phyloP scores from a whole-genome alignment of 92 coral and sea anemone species.

The Anthopleura xanthogrammica region DNA sequence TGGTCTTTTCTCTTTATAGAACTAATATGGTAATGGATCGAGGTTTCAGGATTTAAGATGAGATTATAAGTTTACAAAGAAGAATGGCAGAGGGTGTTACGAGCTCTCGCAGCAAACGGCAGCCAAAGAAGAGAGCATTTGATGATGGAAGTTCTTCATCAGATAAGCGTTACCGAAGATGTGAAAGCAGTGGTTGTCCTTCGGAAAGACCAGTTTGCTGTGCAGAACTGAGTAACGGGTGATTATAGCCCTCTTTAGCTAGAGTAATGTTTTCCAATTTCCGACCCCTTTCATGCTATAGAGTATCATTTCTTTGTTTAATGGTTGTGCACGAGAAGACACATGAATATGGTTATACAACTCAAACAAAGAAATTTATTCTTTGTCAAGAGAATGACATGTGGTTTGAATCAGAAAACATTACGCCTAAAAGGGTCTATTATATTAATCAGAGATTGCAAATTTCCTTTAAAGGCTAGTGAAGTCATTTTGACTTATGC shows the following conservation, averaged over 20 bases:
- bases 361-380: too few species aligned
- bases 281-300: too few species aligned
- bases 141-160: conserved; percentile 28
- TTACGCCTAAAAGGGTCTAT: too few species aligned
- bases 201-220: conserved; percentile 82
- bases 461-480: too few species aligned
- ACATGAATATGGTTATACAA: too few species aligned
- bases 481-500: background rate
- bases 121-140: conserved; percentile 35
- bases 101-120: conserved; percentile 34
- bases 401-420: too few species aligned
- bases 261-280: background rate
- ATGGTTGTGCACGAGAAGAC: too few species aligned
- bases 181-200: conserved; percentile 92
- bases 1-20: background rate
- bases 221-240: conserved; percentile 87
- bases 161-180: conserved; percentile 55
- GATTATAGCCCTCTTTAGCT: background rate
- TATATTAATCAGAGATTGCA: too few species aligned
- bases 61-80: too few species aligned
- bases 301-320: too few species aligned
- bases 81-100: conserved; percentile 22
- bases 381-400: too few species aligned
- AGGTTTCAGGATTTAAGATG: background rate
- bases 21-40: background rate